Percentiles rank a stretch among this genome's conserved stretches.
These are phyloP conservation scores for Idaea aversata DNA, from an alignment of 2,888 invertebrate species.

Conservation along the genomic window DNA sequence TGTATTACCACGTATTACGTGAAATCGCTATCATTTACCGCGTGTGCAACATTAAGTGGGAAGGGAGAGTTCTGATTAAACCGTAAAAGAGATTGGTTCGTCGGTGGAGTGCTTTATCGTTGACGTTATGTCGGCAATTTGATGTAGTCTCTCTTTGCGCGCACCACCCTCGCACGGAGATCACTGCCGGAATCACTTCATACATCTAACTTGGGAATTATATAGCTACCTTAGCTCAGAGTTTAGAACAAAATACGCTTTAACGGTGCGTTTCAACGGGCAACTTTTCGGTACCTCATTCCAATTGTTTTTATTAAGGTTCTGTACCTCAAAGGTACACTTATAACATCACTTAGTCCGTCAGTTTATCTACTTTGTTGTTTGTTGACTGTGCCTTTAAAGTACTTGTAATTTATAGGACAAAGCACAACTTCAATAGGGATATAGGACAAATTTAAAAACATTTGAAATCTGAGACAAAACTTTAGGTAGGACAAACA, in stretches of 20 bases:
- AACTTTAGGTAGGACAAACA: too few species aligned
- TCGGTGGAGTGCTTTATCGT: conserved; percentile 70
- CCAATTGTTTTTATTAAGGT: too few species aligned
- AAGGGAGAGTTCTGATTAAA: conserved; percentile 70
- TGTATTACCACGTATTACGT: conserved; percentile 12
- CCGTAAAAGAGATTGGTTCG: conserved; percentile 77
- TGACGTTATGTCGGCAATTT: conserved; percentile 70
- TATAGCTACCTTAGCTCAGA: conserved; percentile 31
- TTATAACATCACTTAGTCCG: too few species aligned
- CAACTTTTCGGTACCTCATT: too few species aligned
- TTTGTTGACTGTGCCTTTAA: too few species aligned
- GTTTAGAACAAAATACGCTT: conserved; percentile 30
- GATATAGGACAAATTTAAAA: too few species aligned
- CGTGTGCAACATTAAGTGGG: conserved; percentile 52
- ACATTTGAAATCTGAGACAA: too few species aligned
- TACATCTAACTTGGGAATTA: conserved; percentile 10
- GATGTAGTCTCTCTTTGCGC: conserved; percentile 45
- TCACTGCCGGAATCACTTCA: conserved; percentile 27
- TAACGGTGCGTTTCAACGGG: too few species aligned
- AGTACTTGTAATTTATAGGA: too few species aligned
- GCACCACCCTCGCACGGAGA: conserved; percentile 26
- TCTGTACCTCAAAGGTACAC: too few species aligned
- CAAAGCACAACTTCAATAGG: too few species aligned
- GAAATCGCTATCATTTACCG: conserved; percentile 48
- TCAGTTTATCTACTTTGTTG: too few species aligned